These are phyloP conservation scores for Trichonephila inaurata DNA, from an alignment of 1,140 invertebrate species.

Conservation along the genomic window DNA sequence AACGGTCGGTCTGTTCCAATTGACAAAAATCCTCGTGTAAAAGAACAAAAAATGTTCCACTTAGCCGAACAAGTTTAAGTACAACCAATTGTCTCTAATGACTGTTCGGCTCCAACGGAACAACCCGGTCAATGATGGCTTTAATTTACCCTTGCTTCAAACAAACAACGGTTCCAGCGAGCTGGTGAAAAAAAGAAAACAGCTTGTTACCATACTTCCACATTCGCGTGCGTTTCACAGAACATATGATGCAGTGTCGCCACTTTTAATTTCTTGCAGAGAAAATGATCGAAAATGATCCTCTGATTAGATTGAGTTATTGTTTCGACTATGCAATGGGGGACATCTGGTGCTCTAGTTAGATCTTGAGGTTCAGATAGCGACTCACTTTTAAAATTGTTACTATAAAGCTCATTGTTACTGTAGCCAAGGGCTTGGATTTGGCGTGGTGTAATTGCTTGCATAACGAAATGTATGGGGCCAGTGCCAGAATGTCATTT, in stretches of 20 bases:
- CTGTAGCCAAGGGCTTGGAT: not conserved
- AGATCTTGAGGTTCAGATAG: not conserved
- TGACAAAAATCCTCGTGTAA: not conserved
- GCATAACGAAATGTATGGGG: not conserved
- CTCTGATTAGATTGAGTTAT: not conserved
- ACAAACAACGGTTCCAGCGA: slow-evolving; percentile 7
- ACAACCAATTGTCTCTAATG: slow-evolving; percentile 20
- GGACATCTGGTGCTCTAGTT: not conserved
- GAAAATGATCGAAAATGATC: slow-evolving; percentile 4
- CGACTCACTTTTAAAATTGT: not conserved
- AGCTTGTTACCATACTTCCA: not conserved
- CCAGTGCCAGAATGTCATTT: not conserved
- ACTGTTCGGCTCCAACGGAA: slow-evolving; percentile 6
- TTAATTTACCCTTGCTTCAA: not conserved
- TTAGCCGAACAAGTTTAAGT: not conserved
- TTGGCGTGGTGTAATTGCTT: not conserved
- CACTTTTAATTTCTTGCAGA: slow-evolving; percentile 25
- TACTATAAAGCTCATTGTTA: not conserved
- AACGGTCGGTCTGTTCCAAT: slow-evolving; percentile 12
- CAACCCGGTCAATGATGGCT: not conserved
- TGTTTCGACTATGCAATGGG: not conserved
- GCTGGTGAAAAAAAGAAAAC: not conserved
- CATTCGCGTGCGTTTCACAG: no score
- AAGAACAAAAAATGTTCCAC: not conserved
- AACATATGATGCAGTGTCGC: not conserved